phyloP scores from a whole-genome alignment of 2,888 invertebrate genomes.

The Amaurobius ferox region DNA sequence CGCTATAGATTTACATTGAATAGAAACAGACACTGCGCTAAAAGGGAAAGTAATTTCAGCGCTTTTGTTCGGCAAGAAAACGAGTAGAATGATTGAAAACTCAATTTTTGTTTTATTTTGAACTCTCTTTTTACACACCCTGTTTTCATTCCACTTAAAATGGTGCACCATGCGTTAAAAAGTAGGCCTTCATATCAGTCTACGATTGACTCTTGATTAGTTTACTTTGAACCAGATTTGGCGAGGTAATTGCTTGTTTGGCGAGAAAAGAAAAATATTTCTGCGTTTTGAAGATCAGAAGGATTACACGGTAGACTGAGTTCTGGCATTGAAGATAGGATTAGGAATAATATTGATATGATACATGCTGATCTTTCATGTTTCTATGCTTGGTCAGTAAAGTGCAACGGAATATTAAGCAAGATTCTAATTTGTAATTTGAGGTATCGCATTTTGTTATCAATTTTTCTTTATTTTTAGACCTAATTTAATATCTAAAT shows the following conservation, averaged over 20 bases:
- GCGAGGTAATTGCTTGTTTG: not conserved
- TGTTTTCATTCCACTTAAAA: not conserved
- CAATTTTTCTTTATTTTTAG: too few relatives aligned
- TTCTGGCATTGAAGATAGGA: not conserved
- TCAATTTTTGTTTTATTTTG: not conserved
- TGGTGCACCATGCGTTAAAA: not conserved
- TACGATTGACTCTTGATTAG: not conserved
- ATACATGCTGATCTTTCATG: too few relatives aligned
- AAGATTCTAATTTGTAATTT: too few relatives aligned
- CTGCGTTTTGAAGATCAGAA: too few relatives aligned
- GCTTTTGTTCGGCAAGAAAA: not conserved
- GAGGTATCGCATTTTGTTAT: too few relatives aligned
- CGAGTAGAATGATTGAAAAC: not conserved
- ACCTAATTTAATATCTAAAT: too few relatives aligned
- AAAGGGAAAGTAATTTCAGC: not conserved
- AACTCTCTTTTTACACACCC: not conserved
- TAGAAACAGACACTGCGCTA: not conserved
- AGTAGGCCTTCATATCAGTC: conserved; percentile 4
- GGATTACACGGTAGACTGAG: not conserved
- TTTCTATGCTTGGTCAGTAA: too few relatives aligned
- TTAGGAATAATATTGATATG: not conserved
- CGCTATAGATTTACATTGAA: not conserved
- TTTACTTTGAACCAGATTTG: not conserved
- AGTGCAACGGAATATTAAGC: too few relatives aligned
- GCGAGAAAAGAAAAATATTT: not conserved